Evolutionary conservation across 2,888 invertebrate species (phyloP).

Genomic region (Aphrophora alni): DNA sequence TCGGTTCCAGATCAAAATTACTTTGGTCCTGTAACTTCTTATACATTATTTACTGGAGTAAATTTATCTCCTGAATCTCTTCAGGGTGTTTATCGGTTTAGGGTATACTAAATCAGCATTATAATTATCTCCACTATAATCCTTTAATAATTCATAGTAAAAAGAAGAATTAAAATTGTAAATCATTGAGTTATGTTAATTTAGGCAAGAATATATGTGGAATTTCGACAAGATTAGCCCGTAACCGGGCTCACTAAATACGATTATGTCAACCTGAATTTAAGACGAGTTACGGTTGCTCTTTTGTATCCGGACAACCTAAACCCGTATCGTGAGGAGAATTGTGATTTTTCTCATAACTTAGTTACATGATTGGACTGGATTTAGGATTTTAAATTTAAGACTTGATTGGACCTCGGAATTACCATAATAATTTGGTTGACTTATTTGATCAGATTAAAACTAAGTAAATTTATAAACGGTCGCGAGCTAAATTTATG

Average conservation of each 20-base stretch:
- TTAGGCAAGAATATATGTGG: neutral
- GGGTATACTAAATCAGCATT: neutral
- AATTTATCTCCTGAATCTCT: no score
- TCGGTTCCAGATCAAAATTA: no score
- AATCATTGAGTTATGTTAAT: constrained; percentile 6
- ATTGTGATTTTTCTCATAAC: neutral
- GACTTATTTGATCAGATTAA: constrained; percentile 4
- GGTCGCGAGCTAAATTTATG: neutral
- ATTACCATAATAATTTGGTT: neutral
- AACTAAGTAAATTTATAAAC: neutral
- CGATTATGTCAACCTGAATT: constrained; percentile 6
- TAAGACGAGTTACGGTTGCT: neutral
- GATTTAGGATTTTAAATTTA: neutral
- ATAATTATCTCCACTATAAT: neutral
- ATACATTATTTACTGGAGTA: no score
- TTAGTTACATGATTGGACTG: neutral
- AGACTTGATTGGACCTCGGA: neutral
- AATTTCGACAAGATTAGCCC: neutral
- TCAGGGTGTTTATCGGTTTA: no score
- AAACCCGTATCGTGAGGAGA: neutral
- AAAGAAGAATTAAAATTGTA: neutral
- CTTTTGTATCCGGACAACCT: neutral
- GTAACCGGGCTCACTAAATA: neutral
- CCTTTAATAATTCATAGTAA: neutral
- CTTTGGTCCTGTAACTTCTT: no score